phyloP scores from a whole-genome alignment of 1,140 invertebrate species.

The Diorhabda carinulata region DNA sequence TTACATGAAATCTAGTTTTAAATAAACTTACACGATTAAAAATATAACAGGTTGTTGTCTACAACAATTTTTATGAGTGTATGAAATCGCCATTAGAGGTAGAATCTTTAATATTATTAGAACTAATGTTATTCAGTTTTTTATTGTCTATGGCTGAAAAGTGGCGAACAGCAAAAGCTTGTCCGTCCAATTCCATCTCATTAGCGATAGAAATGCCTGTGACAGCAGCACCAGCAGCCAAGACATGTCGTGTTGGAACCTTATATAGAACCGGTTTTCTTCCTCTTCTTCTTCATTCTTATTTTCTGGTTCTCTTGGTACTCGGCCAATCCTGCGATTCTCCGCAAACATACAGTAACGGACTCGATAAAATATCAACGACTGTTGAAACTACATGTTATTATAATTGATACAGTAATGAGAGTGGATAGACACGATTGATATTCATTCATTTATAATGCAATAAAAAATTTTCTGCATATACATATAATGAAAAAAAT shows the following conservation, averaged over 20 bases:
- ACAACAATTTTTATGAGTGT: slow-evolving; percentile 6
- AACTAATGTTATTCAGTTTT: slow-evolving; percentile 36
- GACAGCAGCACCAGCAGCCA: slow-evolving; percentile 46
- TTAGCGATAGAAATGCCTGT: slow-evolving; percentile 47
- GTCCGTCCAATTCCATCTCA: slow-evolving; percentile 49
- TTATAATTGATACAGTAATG: no score
- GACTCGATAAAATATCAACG: background rate
- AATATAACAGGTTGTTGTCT: background rate
- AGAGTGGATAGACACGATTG: no score
- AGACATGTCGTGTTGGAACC: slow-evolving; percentile 43
- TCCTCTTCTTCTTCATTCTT: slow-evolving; percentile 19
- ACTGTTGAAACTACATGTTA: no score
- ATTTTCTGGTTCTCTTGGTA: slow-evolving; percentile 30
- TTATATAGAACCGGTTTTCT: slow-evolving; percentile 48
- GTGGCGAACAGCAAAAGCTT: slow-evolving; percentile 43
- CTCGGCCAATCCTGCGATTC: slow-evolving; percentile 39
- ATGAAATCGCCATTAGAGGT: slow-evolving; percentile 26
- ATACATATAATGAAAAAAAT: no score
- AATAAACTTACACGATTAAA: background rate
- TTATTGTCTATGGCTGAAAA: slow-evolving; percentile 35
- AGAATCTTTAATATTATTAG: slow-evolving; percentile 35
- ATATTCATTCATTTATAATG: no score
- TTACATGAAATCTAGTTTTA: no score
- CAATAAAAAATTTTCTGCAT: no score
- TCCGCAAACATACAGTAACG: slow-evolving; percentile 29